Evolutionary conservation across 2,888 invertebrate species (phyloP), one percentile per base, ranked within the genome.

Genomic region (Anagyrus pseudococci): DNA sequence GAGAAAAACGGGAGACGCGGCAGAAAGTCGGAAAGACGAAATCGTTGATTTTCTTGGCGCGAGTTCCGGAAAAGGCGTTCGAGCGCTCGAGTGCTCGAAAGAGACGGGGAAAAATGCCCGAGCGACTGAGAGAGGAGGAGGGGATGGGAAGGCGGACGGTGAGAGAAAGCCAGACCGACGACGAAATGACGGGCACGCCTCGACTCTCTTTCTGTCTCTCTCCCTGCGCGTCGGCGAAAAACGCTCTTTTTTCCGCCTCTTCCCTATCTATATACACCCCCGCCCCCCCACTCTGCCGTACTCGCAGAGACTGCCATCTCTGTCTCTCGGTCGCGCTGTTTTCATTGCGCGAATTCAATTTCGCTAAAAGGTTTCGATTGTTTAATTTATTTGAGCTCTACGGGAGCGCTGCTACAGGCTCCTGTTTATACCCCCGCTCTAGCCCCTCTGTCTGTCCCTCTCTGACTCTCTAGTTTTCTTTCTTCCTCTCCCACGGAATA

Each of bases 341-440:
- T 66, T 63, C 66, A 66, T 63, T 59, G 62, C 60, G 6, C 10
- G 43, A 46, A 63, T 60, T 58, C 66, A 67, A 67, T 67, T 50
- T 43, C 54, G 55, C 59, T 67, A 67, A 67, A 67, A 67, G 66
- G 58, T 67, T 67, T 67, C 63, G 61, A 67, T 67, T 66, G 59
- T 66, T 66, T 63, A 67, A 67, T 63, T 67, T 64, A 63, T 61
- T 61, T 64, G 63, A 63, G 50, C 58, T 54, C 57, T 40, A 44
- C 53, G 25, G 40, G n/a, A n/a, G n/a, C n/a, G n/a, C n/a, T n/a
- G n/a, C n/a, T n/a, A n/a, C 46, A 49, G 10, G 19, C 50, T 41
- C 1, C 41, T 10, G 40, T 20, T 10, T 7, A 20, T 23, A 22
- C 2, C 46, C 20, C 8, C 25, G 26, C 15, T 3, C 2, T 4